Conservation (phyloP, 2,888 invertebrate genomes). For the Cantharis nigra region DNA sequence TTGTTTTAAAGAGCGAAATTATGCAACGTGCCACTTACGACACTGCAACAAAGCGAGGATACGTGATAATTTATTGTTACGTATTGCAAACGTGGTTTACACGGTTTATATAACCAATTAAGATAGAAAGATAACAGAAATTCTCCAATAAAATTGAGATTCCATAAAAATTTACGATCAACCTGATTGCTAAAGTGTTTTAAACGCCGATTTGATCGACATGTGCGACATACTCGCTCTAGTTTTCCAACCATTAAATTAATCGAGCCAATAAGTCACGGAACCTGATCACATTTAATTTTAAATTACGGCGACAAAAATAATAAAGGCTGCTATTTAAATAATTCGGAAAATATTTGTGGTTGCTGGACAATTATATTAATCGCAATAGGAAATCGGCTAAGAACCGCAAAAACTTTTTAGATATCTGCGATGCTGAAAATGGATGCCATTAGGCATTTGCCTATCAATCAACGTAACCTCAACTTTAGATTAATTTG, state of each 20-base stretch:
- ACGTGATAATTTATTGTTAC: conserved; percentile 21
- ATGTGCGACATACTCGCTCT: not conserved
- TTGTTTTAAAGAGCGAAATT: not conserved
- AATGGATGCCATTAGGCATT: not conserved
- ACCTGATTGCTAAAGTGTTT: not conserved
- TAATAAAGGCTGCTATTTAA: not conserved
- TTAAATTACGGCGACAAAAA: not conserved
- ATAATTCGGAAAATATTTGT: not conserved
- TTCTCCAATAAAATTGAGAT: conserved; percentile 12
- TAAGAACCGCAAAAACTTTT: not conserved
- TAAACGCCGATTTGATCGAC: not conserved
- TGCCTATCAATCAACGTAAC: not conserved
- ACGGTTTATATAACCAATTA: not conserved
- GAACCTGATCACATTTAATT: not conserved
- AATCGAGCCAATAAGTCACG: not conserved
- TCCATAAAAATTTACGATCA: not conserved
- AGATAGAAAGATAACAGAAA: conserved; percentile 3
- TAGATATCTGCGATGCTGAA: not conserved
- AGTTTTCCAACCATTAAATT: not conserved
- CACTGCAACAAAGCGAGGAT: conserved; percentile 23
- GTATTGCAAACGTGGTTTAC: conserved; percentile 15
- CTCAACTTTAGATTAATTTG: not conserved
- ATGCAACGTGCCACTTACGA: not conserved
- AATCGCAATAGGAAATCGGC: not conserved
- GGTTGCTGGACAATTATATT: not conserved